These are phyloP conservation scores for Cephalopterus ornatus DNA, from an alignment of 2,113 vertebrate genomes.

Conservation along the genomic window DNA sequence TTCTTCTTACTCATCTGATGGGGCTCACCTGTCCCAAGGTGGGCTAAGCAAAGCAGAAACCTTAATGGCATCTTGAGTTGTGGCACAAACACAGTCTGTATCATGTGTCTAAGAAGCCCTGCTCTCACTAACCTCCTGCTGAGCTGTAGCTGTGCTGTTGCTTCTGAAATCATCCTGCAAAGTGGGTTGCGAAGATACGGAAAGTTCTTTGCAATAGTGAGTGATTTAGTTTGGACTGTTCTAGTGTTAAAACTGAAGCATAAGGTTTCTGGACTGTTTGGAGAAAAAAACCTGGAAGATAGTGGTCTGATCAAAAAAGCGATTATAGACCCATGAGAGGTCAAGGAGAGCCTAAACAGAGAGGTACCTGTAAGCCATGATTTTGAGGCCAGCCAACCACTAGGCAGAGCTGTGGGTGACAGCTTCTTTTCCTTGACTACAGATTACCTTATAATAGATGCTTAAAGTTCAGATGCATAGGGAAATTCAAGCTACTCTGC, in stretches of 20 bases:
- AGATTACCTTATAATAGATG: neutral
- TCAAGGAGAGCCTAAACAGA: neutral
- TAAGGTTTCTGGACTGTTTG: neutral
- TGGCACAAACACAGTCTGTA: neutral
- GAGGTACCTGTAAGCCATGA: neutral
- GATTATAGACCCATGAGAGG: neutral
- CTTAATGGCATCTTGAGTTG: neutral
- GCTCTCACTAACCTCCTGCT: neutral
- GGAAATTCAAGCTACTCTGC: neutral
- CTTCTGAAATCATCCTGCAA: neutral
- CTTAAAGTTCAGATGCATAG: neutral
- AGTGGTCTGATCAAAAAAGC: accelerated
- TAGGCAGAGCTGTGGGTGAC: neutral
- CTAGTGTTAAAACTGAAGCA: neutral
- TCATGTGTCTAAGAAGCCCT: neutral
- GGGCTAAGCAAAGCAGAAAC: neutral
- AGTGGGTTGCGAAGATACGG: neutral
- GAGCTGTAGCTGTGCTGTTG: neutral
- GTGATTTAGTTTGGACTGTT: neutral
- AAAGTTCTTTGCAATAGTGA: neutral
- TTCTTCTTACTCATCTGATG: neutral
- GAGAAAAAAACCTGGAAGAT: neutral
- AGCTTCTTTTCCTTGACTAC: neutral
- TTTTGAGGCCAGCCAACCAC: neutral
- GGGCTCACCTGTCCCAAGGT: neutral